Evolutionary conservation across 2,888 invertebrate genomes (phyloP).

Genomic region (Hymenopus coronatus): DNA sequence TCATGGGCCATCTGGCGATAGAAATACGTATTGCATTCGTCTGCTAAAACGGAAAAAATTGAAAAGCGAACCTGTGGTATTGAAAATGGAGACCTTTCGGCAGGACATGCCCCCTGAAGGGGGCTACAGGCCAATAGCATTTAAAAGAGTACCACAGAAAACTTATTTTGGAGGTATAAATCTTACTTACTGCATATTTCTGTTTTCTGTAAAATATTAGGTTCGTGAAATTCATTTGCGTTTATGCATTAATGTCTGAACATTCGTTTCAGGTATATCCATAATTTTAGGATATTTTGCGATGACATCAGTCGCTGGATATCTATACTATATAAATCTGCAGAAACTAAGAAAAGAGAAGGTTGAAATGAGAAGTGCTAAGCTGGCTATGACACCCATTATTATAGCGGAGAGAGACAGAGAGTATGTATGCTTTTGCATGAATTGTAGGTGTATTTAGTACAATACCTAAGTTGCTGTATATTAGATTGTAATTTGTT

Average conservation of each 20-base stretch:
- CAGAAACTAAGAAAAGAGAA: conserved; percentile 55
- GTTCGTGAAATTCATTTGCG: not conserved
- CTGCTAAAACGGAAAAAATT: too few relatives aligned
- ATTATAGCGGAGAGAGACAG: conserved; percentile 82
- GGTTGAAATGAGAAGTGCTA: conserved; percentile 74
- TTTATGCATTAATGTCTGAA: not conserved
- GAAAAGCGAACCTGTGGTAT: not conserved
- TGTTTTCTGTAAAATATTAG: not conserved
- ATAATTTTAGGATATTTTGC: conserved; percentile 54
- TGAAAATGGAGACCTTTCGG: not conserved
- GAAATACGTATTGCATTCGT: not conserved
- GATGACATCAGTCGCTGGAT: conserved; percentile 56
- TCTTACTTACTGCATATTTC: not conserved
- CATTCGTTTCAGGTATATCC: conserved; percentile 54
- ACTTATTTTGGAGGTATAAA: conserved; percentile 64
- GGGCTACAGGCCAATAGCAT: conserved; percentile 79
- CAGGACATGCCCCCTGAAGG: conserved; percentile 95
- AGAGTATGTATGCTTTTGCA: conserved; percentile 54
- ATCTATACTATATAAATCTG: conserved; percentile 57
- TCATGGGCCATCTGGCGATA: not conserved
- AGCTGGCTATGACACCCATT: conserved; percentile 72
- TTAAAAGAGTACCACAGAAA: conserved; percentile 69
- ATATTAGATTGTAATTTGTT: too few relatives aligned
- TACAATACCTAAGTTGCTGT: too few relatives aligned
- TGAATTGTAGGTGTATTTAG: not conserved